Evolutionary conservation across 2,888 invertebrate species (phyloP), one percentile per base, ranked within the genome.

Genomic region (Galerucella calmariensis): DNA sequence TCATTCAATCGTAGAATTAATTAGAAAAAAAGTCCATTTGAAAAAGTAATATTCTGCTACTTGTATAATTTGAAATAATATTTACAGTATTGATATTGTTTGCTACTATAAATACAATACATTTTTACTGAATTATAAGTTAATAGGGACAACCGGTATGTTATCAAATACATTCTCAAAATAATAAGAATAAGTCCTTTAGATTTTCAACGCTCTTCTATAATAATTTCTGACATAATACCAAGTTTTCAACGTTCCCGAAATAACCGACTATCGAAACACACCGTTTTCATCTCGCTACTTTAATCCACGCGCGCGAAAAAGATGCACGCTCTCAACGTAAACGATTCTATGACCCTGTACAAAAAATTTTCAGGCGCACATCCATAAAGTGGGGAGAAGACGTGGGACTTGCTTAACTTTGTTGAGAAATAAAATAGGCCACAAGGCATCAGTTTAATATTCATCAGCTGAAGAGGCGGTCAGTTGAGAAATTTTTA

Each of bases 181-280:
- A 35, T 20, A 53, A 53, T n/a, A n/a, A 53, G n/a, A 53, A 53
- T 53, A 53, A 53, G 44, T 62, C 35, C 14, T 69, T 65, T 8
- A 53, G 20, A 51, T 61, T 67, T 71, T 62, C 12, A 46, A 61
- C 72, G 44, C 69, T 20, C 53, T 70, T 70, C 73, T 72, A 74
- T 77, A 74, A 72, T 77, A 69, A 70, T 75, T 72, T 80, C 80
- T 82, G 82, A 82, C 81, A 83, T 82, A 83, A 83, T 78, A 76
- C 74, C 74, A 75, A 78, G 73, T 80, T 77, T 79, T 75, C 74
- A 78, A 75, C 76, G 79, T 79, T 81, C 83, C 83, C 78, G 79
- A 83, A 83, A 83, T 83, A 83, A 77, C 81, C 65, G n/a, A 63
- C 51, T 68, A 53, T 63, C 76, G 79, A 79, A 79, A 79, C 69